Evolutionary conservation across 2,888 invertebrate genomes (phyloP).

Genomic region (Rotaria magnacalcarata): DNA sequence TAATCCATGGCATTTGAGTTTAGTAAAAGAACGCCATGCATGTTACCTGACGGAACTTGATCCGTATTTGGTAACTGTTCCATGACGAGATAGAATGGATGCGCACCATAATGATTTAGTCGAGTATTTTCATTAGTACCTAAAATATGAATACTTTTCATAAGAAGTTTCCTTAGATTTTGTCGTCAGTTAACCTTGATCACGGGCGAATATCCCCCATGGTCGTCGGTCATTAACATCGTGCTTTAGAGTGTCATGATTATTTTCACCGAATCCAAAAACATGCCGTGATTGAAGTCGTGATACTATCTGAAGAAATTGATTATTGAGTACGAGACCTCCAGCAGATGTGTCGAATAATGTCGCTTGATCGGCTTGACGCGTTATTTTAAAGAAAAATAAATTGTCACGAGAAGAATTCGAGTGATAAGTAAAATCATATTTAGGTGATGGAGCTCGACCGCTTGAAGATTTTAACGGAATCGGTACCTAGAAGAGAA

Average conservation of each 20-base stretch:
- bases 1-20: constrained; percentile 70
- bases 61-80: constrained; percentile 61
- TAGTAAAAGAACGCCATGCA: constrained; percentile 72
- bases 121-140: constrained; percentile 39
- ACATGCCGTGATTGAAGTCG: too few species aligned
- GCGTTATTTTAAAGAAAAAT: constrained; percentile 38
- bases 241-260: constrained; percentile 49
- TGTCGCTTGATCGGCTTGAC: constrained; percentile 11
- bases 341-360: constrained; percentile 52
- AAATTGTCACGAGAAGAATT: background rate
- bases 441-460: background rate
- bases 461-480: background rate
- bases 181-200: background rate
- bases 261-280: constrained; percentile 47
- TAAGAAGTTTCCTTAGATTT: too few species aligned
- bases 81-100: too few species aligned
- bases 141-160: too few species aligned
- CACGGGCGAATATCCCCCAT: constrained; percentile 45
- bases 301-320: constrained; percentile 54
- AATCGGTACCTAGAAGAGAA: background rate
- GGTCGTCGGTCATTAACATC: constrained; percentile 34
- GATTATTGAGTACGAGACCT: constrained; percentile 60
- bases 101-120: constrained; percentile 59
- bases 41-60: constrained; percentile 56
- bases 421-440: background rate